phyloP scores from a whole-genome alignment of 2,888 invertebrate species.

The Apamea monoglypha region DNA sequence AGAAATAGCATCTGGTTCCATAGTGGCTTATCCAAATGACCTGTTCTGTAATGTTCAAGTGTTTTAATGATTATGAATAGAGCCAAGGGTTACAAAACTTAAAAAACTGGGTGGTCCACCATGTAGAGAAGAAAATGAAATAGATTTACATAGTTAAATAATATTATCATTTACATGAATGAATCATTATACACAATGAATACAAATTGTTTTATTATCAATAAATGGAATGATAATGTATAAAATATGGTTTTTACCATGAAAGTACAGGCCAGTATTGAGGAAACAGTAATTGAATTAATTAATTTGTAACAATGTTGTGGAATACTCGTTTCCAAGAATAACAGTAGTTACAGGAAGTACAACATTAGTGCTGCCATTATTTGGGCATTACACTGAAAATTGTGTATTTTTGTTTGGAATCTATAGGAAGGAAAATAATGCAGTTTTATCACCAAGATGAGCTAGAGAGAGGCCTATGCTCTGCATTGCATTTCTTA shows the following conservation, averaged over 20 bases:
- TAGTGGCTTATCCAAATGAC: slow-evolving; percentile 70
- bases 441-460: not conserved
- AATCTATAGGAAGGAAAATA: slow-evolving; percentile 6
- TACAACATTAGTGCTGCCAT: slow-evolving; percentile 3
- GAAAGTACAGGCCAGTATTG: not conserved
- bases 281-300: slow-evolving; percentile 24
- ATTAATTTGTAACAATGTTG: slow-evolving; percentile 14
- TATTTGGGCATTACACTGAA: not conserved
- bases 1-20: slow-evolving; percentile 67
- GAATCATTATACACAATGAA: slow-evolving; percentile 46
- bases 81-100: slow-evolving; percentile 45
- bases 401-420: not conserved
- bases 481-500: not conserved
- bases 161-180: slow-evolving; percentile 48
- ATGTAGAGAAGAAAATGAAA: slow-evolving; percentile 12
- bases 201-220: slow-evolving; percentile 45
- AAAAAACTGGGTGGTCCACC: slow-evolving; percentile 44
- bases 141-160: slow-evolving; percentile 38
- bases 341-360: slow-evolving; percentile 5
- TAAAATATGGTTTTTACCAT: slow-evolving; percentile 21
- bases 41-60: slow-evolving; percentile 46
- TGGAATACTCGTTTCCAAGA: slow-evolving; percentile 21
- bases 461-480: not conserved
- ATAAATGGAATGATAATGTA: slow-evolving; percentile 31
- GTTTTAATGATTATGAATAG: slow-evolving; percentile 53